Base-by-base conservation (phyloP, 2,888 invertebrate genomes). In the Agrotis exclamationis region DNA sequence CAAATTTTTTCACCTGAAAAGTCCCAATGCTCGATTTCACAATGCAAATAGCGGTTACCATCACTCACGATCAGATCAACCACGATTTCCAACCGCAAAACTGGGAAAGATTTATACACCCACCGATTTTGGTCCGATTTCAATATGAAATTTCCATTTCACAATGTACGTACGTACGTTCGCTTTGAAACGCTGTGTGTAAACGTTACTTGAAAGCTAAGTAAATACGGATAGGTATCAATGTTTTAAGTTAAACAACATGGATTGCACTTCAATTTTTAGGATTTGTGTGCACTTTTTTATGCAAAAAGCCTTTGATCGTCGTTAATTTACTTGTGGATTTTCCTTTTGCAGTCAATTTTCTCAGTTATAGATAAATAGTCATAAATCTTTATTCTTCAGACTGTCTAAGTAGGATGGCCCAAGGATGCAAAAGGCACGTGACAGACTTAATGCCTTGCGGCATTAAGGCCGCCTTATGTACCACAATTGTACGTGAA, bases 1-100 rank as follows among this genome's bases (percentile, higher is more conserved):
- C 83, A 86, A 84, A 86, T 75, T 83, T 86, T 85, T 86, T 86
- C 82, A 83, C 70, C 79, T 70, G 66, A 79, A 86, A 88, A 80
- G 74, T 83, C 79, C 51, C 57, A 66, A 45, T 56, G 24, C 39
- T 71, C 57, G 48, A 76, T 79, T 84, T 76, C 80, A 83, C 73
- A 80, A 85, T 87, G 78, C 81, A 86, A 85, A 87, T 85, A 79
- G 66, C 69, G 56, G 75, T 70, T 74, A 71, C 78, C 80, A 76
- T 80, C 83, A 79, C 62, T 57, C 76, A 79, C 74, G 84, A 85
- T 88, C 86, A 79, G 85, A 88, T 88, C 81, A 83, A 80, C 81
- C 74, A 80, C 78, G 74, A 83, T 70, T 79, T 65, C 66, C 76
- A 76, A 84, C 85, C 85, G 47, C 80, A 86, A 80, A 73, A 77